Base-by-base conservation (phyloP, 2,797 vertebrate genomes). In the Carcharodon carcharias region DNA sequence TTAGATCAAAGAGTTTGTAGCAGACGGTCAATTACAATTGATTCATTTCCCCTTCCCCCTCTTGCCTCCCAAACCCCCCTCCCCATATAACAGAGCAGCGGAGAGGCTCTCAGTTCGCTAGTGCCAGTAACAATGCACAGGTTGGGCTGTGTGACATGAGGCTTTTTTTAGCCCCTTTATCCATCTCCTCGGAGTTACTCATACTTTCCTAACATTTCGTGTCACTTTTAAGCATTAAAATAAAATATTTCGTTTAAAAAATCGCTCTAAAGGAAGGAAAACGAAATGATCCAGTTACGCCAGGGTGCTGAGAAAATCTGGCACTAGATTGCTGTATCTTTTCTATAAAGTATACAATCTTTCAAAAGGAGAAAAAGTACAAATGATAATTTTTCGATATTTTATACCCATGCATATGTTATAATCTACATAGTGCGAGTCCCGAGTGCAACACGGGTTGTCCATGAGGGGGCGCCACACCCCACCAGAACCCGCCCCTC, bases 1-100 rank as follows among this genome's bases (percentile, higher is more conserved):
- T 91, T 7, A 63, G 56, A 91, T 91, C 91, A 93, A 93, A 93
- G 91, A 67, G n/a, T 91, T 91, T 50, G 91, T 9, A 67, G 23
- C 21, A 93, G n/a, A 65, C 91, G 23, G 18, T 26, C 31, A 61
- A 93, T 93, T 45, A 40, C 61, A 93, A 67, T 93, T 45, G n/a
- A 67, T 67, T 67, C 61, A 93, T 85, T 85, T 8, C n/a, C 61
- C 91, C 18, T 6, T 40, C 91, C 61, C 80, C n/a, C 77, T 14
- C 77, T 14, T 16, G 14, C 40, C 80, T 85, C 80, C 80, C 80
- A 45, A 73, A 85, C 3, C 4, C 80, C 31, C 73, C 35, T 40
- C 7, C 71, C 56, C 61, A 65, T 45, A 26, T 23, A 65, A 45
- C 91, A 65, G 40, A 65, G 35, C 61, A 40, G 91, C 91, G 18